Base-by-base conservation (phyloP, 2,113 vertebrate species). In the Colius striatus region DNA sequence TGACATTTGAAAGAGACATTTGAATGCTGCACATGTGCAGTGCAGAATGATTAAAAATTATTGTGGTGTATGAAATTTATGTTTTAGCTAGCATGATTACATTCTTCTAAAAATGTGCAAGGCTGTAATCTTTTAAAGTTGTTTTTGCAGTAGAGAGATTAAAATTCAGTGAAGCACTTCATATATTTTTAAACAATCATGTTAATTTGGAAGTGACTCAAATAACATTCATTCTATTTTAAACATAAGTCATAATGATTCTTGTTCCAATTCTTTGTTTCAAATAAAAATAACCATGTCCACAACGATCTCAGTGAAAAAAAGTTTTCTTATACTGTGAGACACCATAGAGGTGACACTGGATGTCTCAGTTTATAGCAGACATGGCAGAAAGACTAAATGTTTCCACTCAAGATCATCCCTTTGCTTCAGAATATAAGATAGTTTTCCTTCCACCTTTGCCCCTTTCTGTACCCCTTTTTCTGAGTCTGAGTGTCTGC, bases 11-110 rank as follows among this genome's bases (percentile, higher is more conserved):
- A 97, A 96, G 83, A 97, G 96, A 90, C 94, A 96, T 98, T 97
- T 98, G 95, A 97, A 97, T 98, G 88, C 76, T 77, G 87, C 19
- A 12, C 95, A 93, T 97, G 89, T 96, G 94, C 91, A 85, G 70
- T 92, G 94, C 90, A 94, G 94, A 96, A 95, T 97, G 97, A 98
- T 98, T 98, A 98, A 97, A 97, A 97, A 97, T 96, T 97, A 97
- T 97, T 97, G 97, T 96, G 95, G 87, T 94, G 92, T 97, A 96
- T 96, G 92, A 97, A 98, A 98, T 98, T 97, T 97, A 91, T 97
- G 95, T 97, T 97, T 98, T 96, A 97, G 95, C 93, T 97, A 90
- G 95, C 47, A 16, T 98, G 97, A 98, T 97, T 97, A 75, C 94
- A 96, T 96, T 93, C 89, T 96, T 96, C 97, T 96, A 96, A 97